These are phyloP conservation scores for Panzeria rudis DNA, from an alignment of 2,888 invertebrate genomes.

Conservation along the genomic window DNA sequence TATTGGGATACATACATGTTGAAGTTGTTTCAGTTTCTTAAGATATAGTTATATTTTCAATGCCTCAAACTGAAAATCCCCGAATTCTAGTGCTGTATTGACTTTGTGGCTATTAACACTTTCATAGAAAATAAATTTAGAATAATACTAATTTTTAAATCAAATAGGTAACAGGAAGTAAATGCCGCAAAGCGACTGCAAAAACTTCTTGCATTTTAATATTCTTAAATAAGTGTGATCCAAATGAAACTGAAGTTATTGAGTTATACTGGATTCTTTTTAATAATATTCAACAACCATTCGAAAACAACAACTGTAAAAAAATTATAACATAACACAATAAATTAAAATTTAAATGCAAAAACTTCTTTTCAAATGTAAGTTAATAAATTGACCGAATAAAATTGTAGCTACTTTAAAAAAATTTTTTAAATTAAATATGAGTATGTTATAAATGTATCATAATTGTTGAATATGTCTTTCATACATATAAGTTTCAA, in stretches of 20 bases:
- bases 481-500: not conserved
- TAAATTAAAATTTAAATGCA: not conserved
- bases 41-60: not conserved
- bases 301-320: not conserved
- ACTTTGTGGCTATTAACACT: not conserved
- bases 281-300: not conserved
- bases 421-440: not conserved
- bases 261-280: not conserved
- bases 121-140: not conserved
- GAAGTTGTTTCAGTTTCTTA: too few relatives aligned
- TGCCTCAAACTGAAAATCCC: not conserved
- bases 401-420: not conserved
- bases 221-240: not conserved
- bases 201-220: conserved; percentile 1
- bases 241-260: not conserved
- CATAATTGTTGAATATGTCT: not conserved
- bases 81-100: not conserved
- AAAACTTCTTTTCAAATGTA: not conserved
- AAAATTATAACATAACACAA: not conserved
- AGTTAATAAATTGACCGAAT: too few relatives aligned
- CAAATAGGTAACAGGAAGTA: not conserved
- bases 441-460: not conserved
- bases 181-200: not conserved
- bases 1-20: too few relatives aligned
- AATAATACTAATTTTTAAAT: not conserved